A percentile compares a stretch with the other conserved stretches of the same genome.
Conservation (phyloP, 1,140 invertebrate genomes). For the Sipha flava region DNA sequence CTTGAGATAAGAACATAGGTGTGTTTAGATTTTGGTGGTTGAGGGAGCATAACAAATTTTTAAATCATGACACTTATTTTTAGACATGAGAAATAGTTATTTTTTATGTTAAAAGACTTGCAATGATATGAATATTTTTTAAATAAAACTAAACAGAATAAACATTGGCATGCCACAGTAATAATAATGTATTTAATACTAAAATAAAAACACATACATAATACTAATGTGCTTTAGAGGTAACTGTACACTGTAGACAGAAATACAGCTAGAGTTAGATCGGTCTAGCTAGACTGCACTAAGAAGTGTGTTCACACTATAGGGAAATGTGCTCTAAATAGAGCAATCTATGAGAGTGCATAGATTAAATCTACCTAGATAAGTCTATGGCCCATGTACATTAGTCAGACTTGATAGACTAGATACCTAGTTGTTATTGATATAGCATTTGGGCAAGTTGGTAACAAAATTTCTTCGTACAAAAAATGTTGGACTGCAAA, state of each 20-base stretch:
- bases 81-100: too few relatives aligned
- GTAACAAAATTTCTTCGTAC: not conserved
- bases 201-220: too few relatives aligned
- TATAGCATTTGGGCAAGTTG: not conserved
- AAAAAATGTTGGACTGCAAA: not conserved
- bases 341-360: not conserved
- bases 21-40: too few relatives aligned
- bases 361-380: not conserved
- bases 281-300: conserved; percentile 1
- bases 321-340: not conserved
- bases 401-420: not conserved
- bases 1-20: too few relatives aligned
- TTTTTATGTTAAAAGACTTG: too few relatives aligned
- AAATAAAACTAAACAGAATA: too few relatives aligned
- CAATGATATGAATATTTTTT: too few relatives aligned
- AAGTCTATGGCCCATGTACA: not conserved
- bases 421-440: not conserved
- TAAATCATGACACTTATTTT: too few relatives aligned
- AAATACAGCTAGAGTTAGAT: not conserved
- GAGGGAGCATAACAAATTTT: too few relatives aligned
- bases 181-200: too few relatives aligned
- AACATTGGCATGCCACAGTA: too few relatives aligned
- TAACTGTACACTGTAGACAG: not conserved
- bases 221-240: too few relatives aligned
- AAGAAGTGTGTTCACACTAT: not conserved